A percentile compares a stretch with the other conserved stretches of the same genome.
phyloP scores from a whole-genome alignment of 1,140 invertebrate species.

The Batillaria attramentaria region DNA sequence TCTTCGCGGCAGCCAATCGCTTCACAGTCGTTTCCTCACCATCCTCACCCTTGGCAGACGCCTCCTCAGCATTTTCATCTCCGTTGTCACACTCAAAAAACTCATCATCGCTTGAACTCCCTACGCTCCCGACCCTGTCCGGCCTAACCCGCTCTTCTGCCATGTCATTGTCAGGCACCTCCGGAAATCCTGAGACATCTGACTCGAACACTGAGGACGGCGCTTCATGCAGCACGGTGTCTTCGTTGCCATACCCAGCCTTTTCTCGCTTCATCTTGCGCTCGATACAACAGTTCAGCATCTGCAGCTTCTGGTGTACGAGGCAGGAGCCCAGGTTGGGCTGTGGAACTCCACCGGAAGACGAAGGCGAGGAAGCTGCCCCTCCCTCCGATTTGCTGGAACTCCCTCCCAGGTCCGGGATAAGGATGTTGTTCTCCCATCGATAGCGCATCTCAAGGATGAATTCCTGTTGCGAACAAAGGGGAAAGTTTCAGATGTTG shows the following conservation, averaged over 20 bases:
- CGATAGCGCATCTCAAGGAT: slow-evolving; percentile 89
- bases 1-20: slow-evolving; percentile 8
- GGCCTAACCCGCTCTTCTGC: not conserved
- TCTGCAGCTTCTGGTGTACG: slow-evolving; percentile 93
- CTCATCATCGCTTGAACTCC: slow-evolving; percentile 77
- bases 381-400: too few relatives aligned
- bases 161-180: slow-evolving; percentile 1
- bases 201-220: slow-evolving; percentile 6
- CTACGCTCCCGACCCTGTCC: slow-evolving; percentile 71
- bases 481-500: too few relatives aligned
- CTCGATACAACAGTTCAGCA: slow-evolving; percentile 96
- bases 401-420: slow-evolving; percentile 77
- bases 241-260: slow-evolving; percentile 42
- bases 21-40: slow-evolving; percentile 1
- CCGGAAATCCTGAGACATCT: not conserved
- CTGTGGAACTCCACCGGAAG: slow-evolving; percentile 77
- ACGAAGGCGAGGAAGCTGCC: slow-evolving; percentile 29
- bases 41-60: slow-evolving; percentile 16
- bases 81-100: slow-evolving; percentile 84
- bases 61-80: slow-evolving; percentile 37
- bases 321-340: slow-evolving; percentile 89
- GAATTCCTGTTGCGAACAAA: slow-evolving; percentile 77
- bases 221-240: slow-evolving; percentile 12
- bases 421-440: slow-evolving; percentile 85
- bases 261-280: slow-evolving; percentile 76